Evolutionary conservation across 2,113 vertebrate species (phyloP).

Genomic region (Fukomys damarensis): DNA sequence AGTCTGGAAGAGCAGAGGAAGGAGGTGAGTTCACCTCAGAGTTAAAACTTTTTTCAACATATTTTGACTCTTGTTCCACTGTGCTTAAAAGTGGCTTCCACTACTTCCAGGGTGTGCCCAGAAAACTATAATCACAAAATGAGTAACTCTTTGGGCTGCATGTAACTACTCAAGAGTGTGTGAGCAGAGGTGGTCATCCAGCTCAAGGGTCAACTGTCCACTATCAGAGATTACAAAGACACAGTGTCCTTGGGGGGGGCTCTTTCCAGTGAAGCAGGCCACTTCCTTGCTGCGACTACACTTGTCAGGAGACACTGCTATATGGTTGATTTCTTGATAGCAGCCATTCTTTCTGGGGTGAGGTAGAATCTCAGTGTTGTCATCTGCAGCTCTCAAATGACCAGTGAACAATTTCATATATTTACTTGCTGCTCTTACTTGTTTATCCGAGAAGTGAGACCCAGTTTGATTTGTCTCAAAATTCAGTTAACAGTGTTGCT

Average conservation of each 20-base stretch:
- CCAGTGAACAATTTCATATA: too few relatives aligned
- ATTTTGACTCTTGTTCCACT: not conserved
- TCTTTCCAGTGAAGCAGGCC: not conserved
- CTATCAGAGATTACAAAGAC: not conserved
- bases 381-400: too few relatives aligned
- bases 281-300: not conserved
- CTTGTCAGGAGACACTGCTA: not conserved
- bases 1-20: not conserved
- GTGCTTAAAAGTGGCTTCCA: not conserved
- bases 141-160: not conserved
- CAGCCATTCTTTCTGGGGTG: too few relatives aligned
- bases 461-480: constrained; percentile 27
- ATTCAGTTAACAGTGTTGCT: constrained; percentile 36
- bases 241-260: too few relatives aligned
- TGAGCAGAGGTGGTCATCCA: not conserved
- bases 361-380: too few relatives aligned
- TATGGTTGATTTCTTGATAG: too few relatives aligned
- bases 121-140: not conserved
- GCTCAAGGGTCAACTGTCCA: not conserved
- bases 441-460: too few relatives aligned
- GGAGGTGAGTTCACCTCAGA: not conserved
- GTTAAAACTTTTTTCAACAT: not conserved
- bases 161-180: not conserved
- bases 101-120: not conserved
- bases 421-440: too few relatives aligned